These are phyloP conservation scores for Malaclemys terrapin DNA, from an alignment of 2,113 vertebrate species.

Conservation along the genomic window DNA sequence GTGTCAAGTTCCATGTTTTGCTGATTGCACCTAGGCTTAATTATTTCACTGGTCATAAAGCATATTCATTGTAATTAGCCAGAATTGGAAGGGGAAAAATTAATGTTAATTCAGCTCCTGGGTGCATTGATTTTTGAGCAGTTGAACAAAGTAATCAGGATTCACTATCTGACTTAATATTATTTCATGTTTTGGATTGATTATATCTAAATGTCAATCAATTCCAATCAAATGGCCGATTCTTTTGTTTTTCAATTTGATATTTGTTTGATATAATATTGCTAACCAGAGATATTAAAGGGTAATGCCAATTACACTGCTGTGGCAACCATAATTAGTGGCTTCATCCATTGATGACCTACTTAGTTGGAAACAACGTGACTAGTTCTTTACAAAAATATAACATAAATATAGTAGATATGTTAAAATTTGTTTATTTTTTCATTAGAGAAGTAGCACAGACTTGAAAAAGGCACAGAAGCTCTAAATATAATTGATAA, in stretches of 20 bases:
- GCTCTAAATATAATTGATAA: background rate
- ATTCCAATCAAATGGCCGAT: constrained; percentile 56
- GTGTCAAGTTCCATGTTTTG: background rate
- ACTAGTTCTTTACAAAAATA: constrained; percentile 13
- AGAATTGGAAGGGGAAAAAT: constrained; percentile 42
- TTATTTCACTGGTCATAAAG: constrained; percentile 12
- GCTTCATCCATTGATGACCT: constrained; percentile 29
- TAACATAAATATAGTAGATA: background rate
- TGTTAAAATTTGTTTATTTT: background rate
- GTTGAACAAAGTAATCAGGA: constrained; percentile 43
- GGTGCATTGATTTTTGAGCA: constrained; percentile 53
- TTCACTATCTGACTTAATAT: constrained; percentile 73
- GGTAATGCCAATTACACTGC: constrained; percentile 48
- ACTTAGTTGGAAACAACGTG: constrained; percentile 35
- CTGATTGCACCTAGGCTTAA: constrained; percentile 21
- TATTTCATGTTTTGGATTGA: constrained; percentile 65
- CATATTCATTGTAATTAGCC: constrained; percentile 6
- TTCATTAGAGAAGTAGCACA: background rate
- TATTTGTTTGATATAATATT: constrained; percentile 49
- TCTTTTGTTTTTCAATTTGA: constrained; percentile 42
- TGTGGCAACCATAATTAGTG: constrained; percentile 49
- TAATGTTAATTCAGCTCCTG: constrained; percentile 55
- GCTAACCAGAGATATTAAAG: constrained; percentile 56
- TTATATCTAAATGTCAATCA: constrained; percentile 76
- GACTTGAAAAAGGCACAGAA: background rate